Base-by-base conservation (phyloP, 2,888 invertebrate genomes). In the Tribolium freemani region DNA sequence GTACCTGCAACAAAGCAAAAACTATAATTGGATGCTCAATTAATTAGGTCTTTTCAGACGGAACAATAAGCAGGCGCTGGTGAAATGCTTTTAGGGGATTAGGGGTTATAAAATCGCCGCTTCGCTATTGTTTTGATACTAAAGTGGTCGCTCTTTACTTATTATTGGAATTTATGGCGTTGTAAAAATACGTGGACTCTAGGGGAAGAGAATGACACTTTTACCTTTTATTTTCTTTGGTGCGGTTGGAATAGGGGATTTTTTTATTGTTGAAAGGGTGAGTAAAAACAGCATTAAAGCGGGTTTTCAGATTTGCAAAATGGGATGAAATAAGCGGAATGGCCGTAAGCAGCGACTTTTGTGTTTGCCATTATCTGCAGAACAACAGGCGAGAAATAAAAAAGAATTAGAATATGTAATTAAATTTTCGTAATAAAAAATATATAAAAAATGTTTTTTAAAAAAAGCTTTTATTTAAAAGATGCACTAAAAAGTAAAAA, bases 1-100 rank as follows among this genome's bases (percentile, higher is more conserved):
- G 78, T 93, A 93, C 93, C 93, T 93, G 81, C 71, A 31, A 31
- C 9, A 8, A 8, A 38, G 8, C n/a, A 9, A 38, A 9, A 38
- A 38, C n/a, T 38, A 38, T 26, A 38, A 48, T 48, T 48, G 48
- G 10, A 13, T 3, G 10, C 11, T n/a, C 16, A 11, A 63, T 51
- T 63, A 63, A 38, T 51, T 50, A 11, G 50, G 51, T 31, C 13
- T 31, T 16, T 63, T 38, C 60, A 46, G 60, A 11, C 16, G 11
- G 16, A 31, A 31, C 51, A 51, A 51, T 57, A 60, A 45, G 45
- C 26, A 60, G 11, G 48, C 31, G 5, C 10, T 13, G 63, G 30
- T 50, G 48, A 16, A 63, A 38, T 31, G 21, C 54, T 54, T 66
- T 66, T 54, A 51, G 26, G 44, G 46, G 53, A 66, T 66, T 66